These are phyloP conservation scores for Coelopa pilipes DNA, from an alignment of 2,888 invertebrate genomes.

Conservation along the genomic window DNA sequence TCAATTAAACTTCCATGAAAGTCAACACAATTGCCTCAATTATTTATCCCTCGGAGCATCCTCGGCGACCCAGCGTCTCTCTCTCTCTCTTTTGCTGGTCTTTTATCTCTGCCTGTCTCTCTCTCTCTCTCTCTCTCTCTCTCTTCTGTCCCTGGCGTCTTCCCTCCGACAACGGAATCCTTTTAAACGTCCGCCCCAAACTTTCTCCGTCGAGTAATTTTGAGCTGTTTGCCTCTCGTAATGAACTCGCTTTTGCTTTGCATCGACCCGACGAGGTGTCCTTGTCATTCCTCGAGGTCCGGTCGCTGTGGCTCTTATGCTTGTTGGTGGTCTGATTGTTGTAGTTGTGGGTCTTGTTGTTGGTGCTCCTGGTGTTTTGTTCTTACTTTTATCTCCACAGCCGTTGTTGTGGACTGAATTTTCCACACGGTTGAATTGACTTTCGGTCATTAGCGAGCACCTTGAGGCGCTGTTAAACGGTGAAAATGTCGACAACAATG, in stretches of 20 bases:
- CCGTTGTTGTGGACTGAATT: slow-evolving; percentile 5
- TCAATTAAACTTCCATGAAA: background rate
- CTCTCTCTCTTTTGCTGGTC: background rate
- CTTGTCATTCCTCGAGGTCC: too few species aligned
- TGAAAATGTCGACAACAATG: too few species aligned
- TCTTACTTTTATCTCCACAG: too few species aligned
- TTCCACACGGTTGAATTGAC: slow-evolving; percentile 29
- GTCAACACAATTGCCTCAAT: slow-evolving; percentile 34
- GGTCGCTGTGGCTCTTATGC: too few species aligned
- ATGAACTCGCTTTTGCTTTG: slow-evolving; percentile 6
- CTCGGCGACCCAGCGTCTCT: background rate
- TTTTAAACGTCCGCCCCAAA: background rate
- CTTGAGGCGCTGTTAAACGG: slow-evolving; percentile 2
- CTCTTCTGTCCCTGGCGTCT: too few species aligned
- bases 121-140: too few species aligned
- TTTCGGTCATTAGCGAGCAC: slow-evolving; percentile 33
- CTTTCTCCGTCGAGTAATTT: slow-evolving; percentile 6
- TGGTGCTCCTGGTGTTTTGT: too few species aligned
- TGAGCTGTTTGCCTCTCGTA: slow-evolving; percentile 2
- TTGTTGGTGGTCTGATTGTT: too few species aligned
- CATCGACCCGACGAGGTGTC: too few species aligned
- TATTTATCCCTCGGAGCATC: slow-evolving; percentile 14
- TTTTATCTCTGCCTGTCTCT: too few species aligned
- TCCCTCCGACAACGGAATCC: too few species aligned
- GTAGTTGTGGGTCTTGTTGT: too few species aligned